phyloP scores from a whole-genome alignment of 2,888 invertebrate genomes.

The Heteromyza rotundicornis region DNA sequence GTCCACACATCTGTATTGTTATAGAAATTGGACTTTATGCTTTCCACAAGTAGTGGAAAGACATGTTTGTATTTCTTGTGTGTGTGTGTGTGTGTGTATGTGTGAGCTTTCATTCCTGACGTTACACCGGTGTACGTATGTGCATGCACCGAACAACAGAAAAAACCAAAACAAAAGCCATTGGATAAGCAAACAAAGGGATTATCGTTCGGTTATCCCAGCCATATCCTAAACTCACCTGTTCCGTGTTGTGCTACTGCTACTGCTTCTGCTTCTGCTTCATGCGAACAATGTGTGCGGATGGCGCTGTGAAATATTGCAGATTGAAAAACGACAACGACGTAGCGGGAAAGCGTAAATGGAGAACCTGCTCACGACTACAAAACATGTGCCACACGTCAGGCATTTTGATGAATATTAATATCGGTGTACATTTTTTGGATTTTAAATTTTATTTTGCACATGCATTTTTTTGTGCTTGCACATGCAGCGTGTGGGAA shows the following conservation, averaged over 20 bases:
- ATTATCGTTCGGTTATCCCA: conserved; percentile 2
- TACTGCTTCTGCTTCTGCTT: no score
- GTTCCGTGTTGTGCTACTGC: background rate
- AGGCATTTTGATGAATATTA: background rate
- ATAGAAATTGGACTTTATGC: no score
- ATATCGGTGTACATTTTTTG: background rate
- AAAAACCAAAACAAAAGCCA: conserved; percentile 4
- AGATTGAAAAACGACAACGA: no score
- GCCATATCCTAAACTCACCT: background rate
- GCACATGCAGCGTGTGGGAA: no score
- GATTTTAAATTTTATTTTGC: background rate
- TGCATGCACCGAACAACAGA: background rate
- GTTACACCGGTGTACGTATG: no score
- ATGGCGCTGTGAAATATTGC: no score
- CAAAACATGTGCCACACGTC: background rate
- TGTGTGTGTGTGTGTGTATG: background rate
- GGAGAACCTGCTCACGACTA: no score
- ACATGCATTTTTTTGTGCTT: background rate
- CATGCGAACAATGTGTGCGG: background rate
- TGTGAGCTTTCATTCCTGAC: background rate
- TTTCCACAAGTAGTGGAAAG: no score
- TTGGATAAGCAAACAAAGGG: background rate
- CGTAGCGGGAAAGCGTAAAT: no score
- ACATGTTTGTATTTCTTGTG: background rate
- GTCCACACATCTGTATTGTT: no score